phyloP scores from a whole-genome alignment of 2,797 vertebrate species.

The Xenopus petersii region DNA sequence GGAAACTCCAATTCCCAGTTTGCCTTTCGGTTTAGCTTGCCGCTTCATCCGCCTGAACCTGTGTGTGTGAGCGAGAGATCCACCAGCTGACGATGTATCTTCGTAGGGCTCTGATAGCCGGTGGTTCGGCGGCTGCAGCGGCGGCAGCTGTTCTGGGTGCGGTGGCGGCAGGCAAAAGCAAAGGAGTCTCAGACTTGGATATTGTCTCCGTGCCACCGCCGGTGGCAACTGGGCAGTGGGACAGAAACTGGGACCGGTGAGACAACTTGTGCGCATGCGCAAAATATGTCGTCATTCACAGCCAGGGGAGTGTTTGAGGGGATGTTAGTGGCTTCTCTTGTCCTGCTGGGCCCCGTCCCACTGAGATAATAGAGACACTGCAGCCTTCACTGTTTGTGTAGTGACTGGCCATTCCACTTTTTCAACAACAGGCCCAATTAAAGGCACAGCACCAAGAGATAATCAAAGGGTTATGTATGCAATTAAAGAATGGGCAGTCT shows the following conservation, averaged over 20 bases:
- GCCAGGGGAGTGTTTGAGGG: too few relatives aligned
- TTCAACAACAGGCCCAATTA: too few relatives aligned
- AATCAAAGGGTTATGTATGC: too few relatives aligned
- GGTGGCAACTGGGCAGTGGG: background rate
- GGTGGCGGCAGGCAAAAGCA: conserved; percentile 21
- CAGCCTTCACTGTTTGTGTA: too few relatives aligned
- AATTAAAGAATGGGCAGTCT: too few relatives aligned
- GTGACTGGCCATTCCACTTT: too few relatives aligned
- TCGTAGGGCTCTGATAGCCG: conserved; percentile 15
- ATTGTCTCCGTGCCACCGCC: background rate
- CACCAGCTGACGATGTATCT: conserved; percentile 10
- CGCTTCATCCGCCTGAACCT: background rate
- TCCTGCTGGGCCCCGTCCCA: too few relatives aligned
- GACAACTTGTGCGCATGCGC: conserved; percentile 14
- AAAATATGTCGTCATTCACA: background rate
- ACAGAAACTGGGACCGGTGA: conserved; percentile 41
- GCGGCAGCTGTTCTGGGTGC: conserved; percentile 26
- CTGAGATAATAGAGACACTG: too few relatives aligned
- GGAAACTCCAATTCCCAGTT: conserved; percentile 27
- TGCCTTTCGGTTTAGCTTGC: background rate
- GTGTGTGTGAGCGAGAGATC: background rate
- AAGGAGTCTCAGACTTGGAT: background rate
- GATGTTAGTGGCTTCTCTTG: too few relatives aligned
- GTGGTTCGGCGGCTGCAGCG: conserved; percentile 26
- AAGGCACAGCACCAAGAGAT: too few relatives aligned